These are phyloP conservation scores for Helostoma temminkii DNA, from an alignment of 2,797 vertebrate species.

Conservation along the genomic window DNA sequence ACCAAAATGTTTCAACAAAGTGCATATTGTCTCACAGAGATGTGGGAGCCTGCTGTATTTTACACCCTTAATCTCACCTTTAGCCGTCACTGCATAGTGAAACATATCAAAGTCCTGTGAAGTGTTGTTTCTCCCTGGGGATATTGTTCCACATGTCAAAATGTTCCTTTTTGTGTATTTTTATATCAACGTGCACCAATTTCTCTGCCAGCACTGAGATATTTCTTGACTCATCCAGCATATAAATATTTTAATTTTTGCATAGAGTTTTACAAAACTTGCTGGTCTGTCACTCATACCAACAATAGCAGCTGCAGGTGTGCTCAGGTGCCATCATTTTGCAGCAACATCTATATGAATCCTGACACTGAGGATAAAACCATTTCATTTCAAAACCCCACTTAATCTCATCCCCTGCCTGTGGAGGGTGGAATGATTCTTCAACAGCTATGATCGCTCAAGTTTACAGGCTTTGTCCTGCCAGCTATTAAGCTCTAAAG, in stretches of 20 bases:
- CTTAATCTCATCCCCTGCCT: not conserved
- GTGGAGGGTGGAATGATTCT: slow-evolving; percentile 14
- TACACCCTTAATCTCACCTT: slow-evolving; percentile 20
- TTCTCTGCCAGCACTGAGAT: not conserved
- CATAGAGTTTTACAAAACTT: slow-evolving; percentile 16
- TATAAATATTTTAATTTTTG: slow-evolving; percentile 19
- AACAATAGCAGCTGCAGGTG: not conserved
- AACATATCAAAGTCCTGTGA: slow-evolving; percentile 6
- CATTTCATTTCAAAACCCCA: not conserved
- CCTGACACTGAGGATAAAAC: slow-evolving; percentile 7
- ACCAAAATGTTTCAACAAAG: not conserved
- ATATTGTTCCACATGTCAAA: slow-evolving; percentile 3
- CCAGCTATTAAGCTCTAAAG: slow-evolving; percentile 20
- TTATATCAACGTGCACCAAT: slow-evolving; percentile 1
- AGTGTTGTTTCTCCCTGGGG: not conserved
- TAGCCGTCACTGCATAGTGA: not conserved
- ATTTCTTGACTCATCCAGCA: slow-evolving; percentile 9
- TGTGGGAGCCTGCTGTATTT: slow-evolving; percentile 1
- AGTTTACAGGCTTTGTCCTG: slow-evolving; percentile 9
- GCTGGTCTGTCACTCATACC: not conserved
- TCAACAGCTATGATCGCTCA: not conserved
- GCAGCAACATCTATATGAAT: not conserved
- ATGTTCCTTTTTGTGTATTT: slow-evolving; percentile 4
- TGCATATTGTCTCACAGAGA: slow-evolving; percentile 7
- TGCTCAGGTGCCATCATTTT: slow-evolving; percentile 18